Evolutionary conservation across 2,113 vertebrate genomes (phyloP).

Genomic region (human (Homo sapiens)): DNA sequence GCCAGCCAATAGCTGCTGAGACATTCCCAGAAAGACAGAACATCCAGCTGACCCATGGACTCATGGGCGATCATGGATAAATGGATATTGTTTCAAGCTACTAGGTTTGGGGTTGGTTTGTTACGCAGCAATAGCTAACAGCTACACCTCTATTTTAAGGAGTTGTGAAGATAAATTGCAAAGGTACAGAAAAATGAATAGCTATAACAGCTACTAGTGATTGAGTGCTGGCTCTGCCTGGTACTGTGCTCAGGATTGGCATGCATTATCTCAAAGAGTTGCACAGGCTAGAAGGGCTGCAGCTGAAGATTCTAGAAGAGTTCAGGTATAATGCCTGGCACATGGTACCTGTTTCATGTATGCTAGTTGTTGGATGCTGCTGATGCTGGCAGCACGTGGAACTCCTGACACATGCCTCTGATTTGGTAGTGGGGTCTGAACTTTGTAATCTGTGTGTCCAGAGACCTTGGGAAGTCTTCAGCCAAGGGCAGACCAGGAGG

Average conservation of each 20-base stretch:
- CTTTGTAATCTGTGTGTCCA: background rate
- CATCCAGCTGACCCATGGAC: background rate
- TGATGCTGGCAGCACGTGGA: background rate
- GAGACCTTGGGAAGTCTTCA: background rate
- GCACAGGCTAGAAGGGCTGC: too few relatives aligned
- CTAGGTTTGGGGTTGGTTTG: background rate
- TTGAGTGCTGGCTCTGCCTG: background rate
- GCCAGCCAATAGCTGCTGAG: background rate
- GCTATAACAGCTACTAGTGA: rapidly evolving
- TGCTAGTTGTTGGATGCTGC: rapidly evolving
- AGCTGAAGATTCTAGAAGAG: background rate
- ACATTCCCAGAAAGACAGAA: background rate
- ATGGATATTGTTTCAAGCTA: background rate
- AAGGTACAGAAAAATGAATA: background rate
- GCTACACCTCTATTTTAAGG: background rate
- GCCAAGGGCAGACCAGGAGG: too few relatives aligned
- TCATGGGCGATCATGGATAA: background rate
- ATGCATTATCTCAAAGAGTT: background rate
- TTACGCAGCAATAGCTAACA: background rate
- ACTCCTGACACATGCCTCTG: background rate
- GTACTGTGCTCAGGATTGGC: background rate
- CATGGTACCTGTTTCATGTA: rapidly evolving
- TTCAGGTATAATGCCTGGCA: background rate
- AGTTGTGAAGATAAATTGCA: background rate
- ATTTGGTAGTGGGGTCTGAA: background rate